phyloP scores from a whole-genome alignment of 1,140 invertebrate genomes.

The Probaryconus sp. region DNA sequence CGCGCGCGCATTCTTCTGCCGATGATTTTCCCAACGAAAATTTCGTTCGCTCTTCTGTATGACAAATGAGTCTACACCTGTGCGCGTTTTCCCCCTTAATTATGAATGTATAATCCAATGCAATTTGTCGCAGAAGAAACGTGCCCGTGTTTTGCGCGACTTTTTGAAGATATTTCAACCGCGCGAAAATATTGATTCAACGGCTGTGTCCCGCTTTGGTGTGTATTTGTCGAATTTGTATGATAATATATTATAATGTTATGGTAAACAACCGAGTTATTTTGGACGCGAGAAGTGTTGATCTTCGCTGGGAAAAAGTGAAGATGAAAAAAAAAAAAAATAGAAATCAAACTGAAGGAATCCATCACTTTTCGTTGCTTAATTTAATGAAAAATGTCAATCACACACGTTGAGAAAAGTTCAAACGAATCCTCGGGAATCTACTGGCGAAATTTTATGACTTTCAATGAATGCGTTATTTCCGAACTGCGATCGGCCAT shows the following conservation, averaged over 20 bases:
- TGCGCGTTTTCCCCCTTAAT: constrained; percentile 15
- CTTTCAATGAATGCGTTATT: no score
- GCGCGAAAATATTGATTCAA: constrained; percentile 28
- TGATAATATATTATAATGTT: constrained; percentile 37
- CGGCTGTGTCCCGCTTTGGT: not conserved
- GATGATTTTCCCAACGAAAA: constrained; percentile 28
- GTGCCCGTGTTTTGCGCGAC: constrained; percentile 5
- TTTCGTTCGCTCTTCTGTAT: constrained; percentile 9
- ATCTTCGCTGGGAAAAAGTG: no score
- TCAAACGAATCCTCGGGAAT: no score
- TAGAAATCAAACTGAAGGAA: no score
- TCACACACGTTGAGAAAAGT: no score
- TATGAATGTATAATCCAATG: constrained; percentile 40
- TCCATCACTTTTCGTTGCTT: no score
- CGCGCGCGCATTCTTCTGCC: constrained; percentile 8
- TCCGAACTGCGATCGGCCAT: no score
- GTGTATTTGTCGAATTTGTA: constrained; percentile 23
- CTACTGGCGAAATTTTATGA: no score
- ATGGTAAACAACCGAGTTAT: constrained; percentile 29
- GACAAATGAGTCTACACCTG: constrained; percentile 15
- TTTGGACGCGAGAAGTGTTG: constrained; percentile 24
- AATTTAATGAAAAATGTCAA: no score
- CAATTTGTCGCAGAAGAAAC: constrained; percentile 20
- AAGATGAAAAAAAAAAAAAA: no score
- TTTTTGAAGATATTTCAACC: constrained; percentile 17